Conservation (phyloP, 2,888 invertebrate genomes). For the Leucania comma region DNA sequence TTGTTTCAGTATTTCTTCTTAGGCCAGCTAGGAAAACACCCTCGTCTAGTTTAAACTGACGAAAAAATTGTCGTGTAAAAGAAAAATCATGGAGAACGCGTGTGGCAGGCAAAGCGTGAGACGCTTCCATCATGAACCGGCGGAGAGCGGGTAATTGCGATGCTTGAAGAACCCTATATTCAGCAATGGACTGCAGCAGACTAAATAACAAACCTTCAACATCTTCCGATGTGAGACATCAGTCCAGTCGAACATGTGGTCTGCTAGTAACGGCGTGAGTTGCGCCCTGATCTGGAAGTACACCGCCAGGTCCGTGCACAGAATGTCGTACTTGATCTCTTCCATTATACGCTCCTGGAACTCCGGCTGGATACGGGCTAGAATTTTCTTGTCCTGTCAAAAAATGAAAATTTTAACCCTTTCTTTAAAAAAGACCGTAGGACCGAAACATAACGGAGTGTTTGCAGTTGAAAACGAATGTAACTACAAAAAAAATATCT, state of each 20-base stretch:
- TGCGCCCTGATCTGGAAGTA: constrained; percentile 90
- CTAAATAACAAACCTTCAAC: constrained; percentile 81
- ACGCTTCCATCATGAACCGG: not conserved
- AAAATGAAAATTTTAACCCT: not conserved
- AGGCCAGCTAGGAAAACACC: too few relatives aligned
- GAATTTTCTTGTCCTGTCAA: constrained; percentile 88
- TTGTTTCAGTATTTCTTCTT: too few relatives aligned
- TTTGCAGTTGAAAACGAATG: too few relatives aligned
- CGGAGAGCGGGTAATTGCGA: not conserved
- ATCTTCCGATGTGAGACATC: constrained; percentile 87
- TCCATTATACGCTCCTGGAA: constrained; percentile 84
- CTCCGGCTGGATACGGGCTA: constrained; percentile 77
- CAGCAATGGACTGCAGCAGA: not conserved
- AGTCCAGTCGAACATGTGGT: constrained; percentile 87
- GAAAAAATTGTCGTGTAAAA: too few relatives aligned
- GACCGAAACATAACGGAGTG: too few relatives aligned
- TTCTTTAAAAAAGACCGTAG: not conserved
- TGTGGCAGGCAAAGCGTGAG: too few relatives aligned
- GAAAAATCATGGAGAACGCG: too few relatives aligned
- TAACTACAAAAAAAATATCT: too few relatives aligned
- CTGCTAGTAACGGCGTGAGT: constrained; percentile 87
- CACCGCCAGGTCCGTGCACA: constrained; percentile 91
- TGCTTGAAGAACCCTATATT: too few relatives aligned
- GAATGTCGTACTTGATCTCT: constrained; percentile 90
- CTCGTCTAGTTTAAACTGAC: too few relatives aligned